Conservation (phyloP, 1,140 invertebrate genomes). For the Drosophila carrolli region DNA sequence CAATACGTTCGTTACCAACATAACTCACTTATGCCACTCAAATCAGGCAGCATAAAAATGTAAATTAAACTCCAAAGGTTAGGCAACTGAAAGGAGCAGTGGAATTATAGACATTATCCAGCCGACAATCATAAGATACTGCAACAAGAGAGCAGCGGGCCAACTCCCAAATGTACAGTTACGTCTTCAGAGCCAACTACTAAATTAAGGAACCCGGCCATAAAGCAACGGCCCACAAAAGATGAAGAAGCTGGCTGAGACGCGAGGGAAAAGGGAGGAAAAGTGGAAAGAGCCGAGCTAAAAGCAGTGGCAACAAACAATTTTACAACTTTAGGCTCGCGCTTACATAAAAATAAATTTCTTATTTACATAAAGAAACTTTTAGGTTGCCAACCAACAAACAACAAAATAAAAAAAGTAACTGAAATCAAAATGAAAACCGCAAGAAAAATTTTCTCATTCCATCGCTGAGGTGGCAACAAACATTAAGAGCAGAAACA, state of each 20-base stretch:
- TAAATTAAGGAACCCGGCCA: conserved; percentile 75
- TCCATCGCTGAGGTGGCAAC: conserved; percentile 41
- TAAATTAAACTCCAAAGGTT: conserved; percentile 67
- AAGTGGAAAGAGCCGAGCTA: conserved; percentile 7
- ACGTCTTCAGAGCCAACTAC: conserved; percentile 68
- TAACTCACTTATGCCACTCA: conserved; percentile 47
- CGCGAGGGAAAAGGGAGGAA: background rate
- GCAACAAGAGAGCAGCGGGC: conserved; percentile 19
- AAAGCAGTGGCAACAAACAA: conserved; percentile 59
- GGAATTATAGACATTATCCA: conserved; percentile 38
- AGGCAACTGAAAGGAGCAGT: conserved; percentile 5
- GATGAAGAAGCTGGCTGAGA: conserved; percentile 28
- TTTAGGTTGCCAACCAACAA: conserved; percentile 61
- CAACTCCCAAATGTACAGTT: conserved; percentile 71
- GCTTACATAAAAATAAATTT: conserved; percentile 82
- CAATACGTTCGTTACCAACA: conserved; percentile 14
- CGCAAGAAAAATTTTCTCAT: conserved; percentile 61
- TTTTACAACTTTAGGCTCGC: conserved; percentile 80
- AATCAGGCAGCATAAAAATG: conserved; percentile 65
- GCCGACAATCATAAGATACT: conserved; percentile 29
- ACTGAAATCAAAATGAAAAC: conserved; percentile 74
- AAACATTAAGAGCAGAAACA: conserved; percentile 76
- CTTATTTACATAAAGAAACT: conserved; percentile 83
- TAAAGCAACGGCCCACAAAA: conserved; percentile 64
- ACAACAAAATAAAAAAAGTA: conserved; percentile 41